These are phyloP conservation scores for Conomelus anceps DNA, from an alignment of 2,888 invertebrate genomes.

Conservation along the genomic window DNA sequence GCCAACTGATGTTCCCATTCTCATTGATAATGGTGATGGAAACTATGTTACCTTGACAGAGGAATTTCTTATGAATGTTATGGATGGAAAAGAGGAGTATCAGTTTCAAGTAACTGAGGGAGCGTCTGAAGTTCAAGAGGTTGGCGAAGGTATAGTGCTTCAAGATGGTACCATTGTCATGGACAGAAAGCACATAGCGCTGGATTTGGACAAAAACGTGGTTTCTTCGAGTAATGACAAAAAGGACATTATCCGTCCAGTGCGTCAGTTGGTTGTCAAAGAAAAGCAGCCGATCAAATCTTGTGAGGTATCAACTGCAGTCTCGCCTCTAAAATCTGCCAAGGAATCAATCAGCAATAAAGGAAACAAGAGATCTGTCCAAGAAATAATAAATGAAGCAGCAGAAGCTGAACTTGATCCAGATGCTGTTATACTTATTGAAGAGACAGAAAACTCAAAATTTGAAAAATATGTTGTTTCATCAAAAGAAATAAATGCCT, in stretches of 20 bases:
- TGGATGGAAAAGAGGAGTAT: constrained; percentile 29
- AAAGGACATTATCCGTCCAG: constrained; percentile 3
- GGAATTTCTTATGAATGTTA: constrained; percentile 46
- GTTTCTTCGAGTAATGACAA: constrained; percentile 15
- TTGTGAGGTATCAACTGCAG: constrained; percentile 12
- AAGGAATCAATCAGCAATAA: constrained; percentile 17
- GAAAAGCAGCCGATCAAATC: constrained; percentile 26
- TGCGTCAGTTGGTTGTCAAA: constrained; percentile 28
- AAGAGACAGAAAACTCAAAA: constrained; percentile 34
- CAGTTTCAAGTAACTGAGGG: constrained; percentile 32
- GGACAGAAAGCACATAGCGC: constrained; percentile 17
- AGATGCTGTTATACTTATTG: constrained; percentile 35
- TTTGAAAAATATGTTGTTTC: constrained; percentile 36
- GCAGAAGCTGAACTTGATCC: constrained; percentile 34
- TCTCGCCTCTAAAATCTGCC: not conserved
- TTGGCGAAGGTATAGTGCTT: constrained; percentile 26
- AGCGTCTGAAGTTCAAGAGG: constrained; percentile 26
- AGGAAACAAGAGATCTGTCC: constrained; percentile 14
- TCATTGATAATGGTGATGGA: constrained; percentile 58
- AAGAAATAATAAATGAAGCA: constrained; percentile 30
- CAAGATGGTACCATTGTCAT: constrained; percentile 27
- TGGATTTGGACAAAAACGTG: constrained; percentile 6
- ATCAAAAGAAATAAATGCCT: constrained; percentile 34
- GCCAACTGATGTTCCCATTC: constrained; percentile 48
- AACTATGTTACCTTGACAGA: constrained; percentile 58